These are phyloP conservation scores for Nilaparvata lugens DNA, from an alignment of 1,140 invertebrate species.

Conservation along the genomic window DNA sequence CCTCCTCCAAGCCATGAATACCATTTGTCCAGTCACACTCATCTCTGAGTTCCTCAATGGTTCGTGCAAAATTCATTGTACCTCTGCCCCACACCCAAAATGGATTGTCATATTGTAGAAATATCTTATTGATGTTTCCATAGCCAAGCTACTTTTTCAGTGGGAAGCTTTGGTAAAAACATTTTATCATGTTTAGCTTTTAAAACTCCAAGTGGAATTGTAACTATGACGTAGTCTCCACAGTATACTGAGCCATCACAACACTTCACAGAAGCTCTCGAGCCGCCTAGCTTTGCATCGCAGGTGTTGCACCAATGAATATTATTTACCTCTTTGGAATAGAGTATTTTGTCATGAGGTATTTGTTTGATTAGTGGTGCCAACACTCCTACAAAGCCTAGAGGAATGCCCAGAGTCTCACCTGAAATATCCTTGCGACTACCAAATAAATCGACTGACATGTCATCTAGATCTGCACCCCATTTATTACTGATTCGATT, in stretches of 20 bases:
- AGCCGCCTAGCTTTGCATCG: constrained; percentile 21
- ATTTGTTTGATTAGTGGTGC: constrained; percentile 50
- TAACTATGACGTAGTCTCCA: constrained; percentile 72
- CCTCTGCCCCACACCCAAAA: constrained; percentile 55
- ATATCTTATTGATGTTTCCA: constrained; percentile 70
- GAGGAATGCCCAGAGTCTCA: constrained; percentile 50
- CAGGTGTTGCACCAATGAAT: constrained; percentile 49
- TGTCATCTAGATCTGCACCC: constrained; percentile 17
- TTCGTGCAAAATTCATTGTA: constrained; percentile 47
- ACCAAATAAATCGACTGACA: constrained; percentile 30
- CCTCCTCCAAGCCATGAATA: constrained; percentile 50
- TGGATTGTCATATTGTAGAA: constrained; percentile 67
- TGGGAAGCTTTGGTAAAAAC: constrained; percentile 65
- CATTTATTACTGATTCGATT: background rate
- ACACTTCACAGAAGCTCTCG: constrained; percentile 17
- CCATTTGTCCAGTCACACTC: constrained; percentile 58
- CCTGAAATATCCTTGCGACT: constrained; percentile 54
- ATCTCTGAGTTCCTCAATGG: constrained; percentile 47
- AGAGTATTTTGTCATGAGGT: constrained; percentile 42
- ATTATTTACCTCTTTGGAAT: constrained; percentile 46
- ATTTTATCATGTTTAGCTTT: constrained; percentile 64
- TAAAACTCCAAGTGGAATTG: constrained; percentile 71
- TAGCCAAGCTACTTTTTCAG: constrained; percentile 55
- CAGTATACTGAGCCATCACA: constrained; percentile 51
- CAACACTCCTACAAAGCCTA: constrained; percentile 52